Evolutionary conservation across 2,797 vertebrate species (phyloP).

Genomic region (Rhinella marina): DNA sequence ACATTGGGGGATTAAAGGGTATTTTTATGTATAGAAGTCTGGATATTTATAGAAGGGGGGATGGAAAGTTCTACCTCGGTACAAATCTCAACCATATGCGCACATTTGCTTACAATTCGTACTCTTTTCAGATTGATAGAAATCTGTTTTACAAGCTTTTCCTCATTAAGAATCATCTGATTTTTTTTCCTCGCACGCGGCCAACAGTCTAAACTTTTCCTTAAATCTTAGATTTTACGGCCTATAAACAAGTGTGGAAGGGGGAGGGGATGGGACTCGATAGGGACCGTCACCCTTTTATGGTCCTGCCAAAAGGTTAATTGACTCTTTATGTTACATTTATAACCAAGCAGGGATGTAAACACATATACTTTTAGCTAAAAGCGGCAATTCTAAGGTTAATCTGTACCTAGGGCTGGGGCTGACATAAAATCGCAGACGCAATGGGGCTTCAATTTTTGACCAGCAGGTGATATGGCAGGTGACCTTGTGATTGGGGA

Average conservation of each 20-base stretch:
- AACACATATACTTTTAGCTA: constrained; percentile 34
- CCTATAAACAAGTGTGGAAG: constrained; percentile 32
- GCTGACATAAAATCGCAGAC: neutral
- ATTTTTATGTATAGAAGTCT: constrained; percentile 36
- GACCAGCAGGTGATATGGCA: too few relatives aligned
- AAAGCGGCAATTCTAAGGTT: neutral
- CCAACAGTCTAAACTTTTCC: constrained; percentile 18
- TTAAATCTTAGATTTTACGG: constrained; percentile 34
- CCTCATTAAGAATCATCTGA: constrained; percentile 25
- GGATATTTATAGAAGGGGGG: constrained; percentile 29
- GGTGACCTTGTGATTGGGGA: too few relatives aligned
- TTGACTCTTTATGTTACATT: constrained; percentile 34
- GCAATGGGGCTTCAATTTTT: neutral
- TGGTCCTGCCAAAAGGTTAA: constrained; percentile 52
- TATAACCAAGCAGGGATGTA: neutral
- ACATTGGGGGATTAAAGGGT: constrained; percentile 7
- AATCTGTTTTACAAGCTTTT: constrained; percentile 51
- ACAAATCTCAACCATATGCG: constrained; percentile 37
- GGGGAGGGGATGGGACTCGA: neutral
- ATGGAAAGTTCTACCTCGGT: neutral
- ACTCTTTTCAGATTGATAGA: constrained; percentile 11
- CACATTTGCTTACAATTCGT: constrained; percentile 43
- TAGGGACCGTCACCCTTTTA: neutral
- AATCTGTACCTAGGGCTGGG: constrained; percentile 1
- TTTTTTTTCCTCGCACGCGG: constrained; percentile 26